phyloP scores from a whole-genome alignment of 2,888 invertebrate species.

The Conomelus anceps region DNA sequence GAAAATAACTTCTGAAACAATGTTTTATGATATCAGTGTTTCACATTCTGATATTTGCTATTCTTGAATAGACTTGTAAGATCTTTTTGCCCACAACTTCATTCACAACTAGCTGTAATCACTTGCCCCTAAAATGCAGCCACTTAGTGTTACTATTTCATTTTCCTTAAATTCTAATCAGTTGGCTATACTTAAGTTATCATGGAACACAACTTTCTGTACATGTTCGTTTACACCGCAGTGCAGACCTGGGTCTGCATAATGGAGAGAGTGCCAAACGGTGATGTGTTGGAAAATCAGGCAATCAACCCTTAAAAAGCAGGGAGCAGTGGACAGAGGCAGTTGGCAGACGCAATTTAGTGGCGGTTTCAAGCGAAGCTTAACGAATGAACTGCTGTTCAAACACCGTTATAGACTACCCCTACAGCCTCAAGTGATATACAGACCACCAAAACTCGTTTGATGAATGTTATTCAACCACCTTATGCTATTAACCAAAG shows the following conservation, averaged over 20 bases:
- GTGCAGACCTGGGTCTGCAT: background rate
- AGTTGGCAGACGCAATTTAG: background rate
- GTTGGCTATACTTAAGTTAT: background rate
- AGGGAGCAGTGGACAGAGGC: too few species aligned
- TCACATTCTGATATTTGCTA: too few species aligned
- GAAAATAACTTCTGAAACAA: too few species aligned
- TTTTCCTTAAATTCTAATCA: background rate
- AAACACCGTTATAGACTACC: background rate
- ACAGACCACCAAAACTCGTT: background rate
- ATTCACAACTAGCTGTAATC: background rate
- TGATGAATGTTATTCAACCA: background rate
- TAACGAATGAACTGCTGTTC: background rate
- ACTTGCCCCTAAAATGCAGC: background rate
- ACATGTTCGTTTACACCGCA: background rate
- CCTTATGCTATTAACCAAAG: background rate
- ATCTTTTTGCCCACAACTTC: too few species aligned
- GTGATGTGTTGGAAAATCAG: background rate
- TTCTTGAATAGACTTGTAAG: too few species aligned
- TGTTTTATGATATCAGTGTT: too few species aligned
- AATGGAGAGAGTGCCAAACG: background rate
- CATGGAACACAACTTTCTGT: background rate
- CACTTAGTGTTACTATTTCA: background rate
- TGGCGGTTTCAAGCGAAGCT: background rate
- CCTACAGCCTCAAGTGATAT: background rate
- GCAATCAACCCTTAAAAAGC: background rate